Evolutionary conservation across 92 coral and sea anemone species (phyloP).

Genomic region (Porites divaricata): DNA sequence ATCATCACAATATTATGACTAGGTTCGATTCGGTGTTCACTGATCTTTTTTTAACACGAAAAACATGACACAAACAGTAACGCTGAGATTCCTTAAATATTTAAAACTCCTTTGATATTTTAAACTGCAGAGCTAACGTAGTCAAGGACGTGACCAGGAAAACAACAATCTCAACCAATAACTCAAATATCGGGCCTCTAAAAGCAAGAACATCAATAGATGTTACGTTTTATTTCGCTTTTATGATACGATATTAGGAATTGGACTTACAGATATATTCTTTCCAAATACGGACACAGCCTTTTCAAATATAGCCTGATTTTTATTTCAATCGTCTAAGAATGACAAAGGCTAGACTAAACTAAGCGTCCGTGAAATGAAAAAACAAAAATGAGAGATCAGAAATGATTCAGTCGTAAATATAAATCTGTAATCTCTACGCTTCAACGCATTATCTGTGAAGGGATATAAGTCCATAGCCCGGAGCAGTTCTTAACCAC

Average conservation of each 20-base stretch:
- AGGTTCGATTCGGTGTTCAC: neutral
- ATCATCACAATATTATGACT: constrained; percentile 2
- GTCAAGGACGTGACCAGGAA: constrained; percentile 39
- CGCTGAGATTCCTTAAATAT: neutral
- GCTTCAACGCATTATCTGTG: constrained; percentile 2
- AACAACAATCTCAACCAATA: neutral
- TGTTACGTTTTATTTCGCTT: constrained; percentile 5
- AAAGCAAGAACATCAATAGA: constrained; percentile 18
- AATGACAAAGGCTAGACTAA: constrained; percentile 1
- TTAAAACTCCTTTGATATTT: neutral
- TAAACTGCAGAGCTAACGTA: neutral
- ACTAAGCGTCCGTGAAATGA: constrained; percentile 12
- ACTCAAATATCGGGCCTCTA: constrained; percentile 22
- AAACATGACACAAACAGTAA: neutral
- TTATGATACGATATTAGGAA: neutral
- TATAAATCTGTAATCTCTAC: constrained; percentile 4
- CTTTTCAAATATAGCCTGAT: too few species aligned
- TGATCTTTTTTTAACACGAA: neutral
- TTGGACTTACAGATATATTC: neutral
- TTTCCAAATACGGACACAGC: too few species aligned
- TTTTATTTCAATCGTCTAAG: too few species aligned
- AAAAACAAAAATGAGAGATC: constrained; percentile 3
- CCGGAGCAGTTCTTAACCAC: constrained; percentile 9
- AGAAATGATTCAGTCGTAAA: neutral
- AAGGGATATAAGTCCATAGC: constrained; percentile 16